Percentiles rank a stretch among this genome's conserved stretches.
Conservation (phyloP, 1,140 invertebrate species). For the Cherax destructor region DNA sequence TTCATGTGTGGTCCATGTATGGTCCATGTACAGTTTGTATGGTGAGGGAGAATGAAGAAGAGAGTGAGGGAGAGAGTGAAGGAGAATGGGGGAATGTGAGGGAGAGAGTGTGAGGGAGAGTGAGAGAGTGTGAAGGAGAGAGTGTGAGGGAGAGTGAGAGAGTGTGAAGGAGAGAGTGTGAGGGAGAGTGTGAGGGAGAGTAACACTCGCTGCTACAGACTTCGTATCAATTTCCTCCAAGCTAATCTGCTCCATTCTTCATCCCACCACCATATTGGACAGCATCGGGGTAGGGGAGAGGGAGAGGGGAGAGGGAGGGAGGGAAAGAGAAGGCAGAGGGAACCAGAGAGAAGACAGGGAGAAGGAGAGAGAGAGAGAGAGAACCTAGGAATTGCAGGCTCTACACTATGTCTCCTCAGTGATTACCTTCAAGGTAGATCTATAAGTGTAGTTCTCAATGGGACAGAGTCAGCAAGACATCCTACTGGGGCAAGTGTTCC, state of each 20-base stretch:
- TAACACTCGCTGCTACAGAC: neutral
- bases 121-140: neutral
- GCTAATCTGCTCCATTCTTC: conserved; percentile 50
- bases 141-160: neutral
- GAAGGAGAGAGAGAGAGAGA: neutral
- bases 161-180: neutral
- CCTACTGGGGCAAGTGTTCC: too few species aligned
- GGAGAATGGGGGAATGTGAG: neutral
- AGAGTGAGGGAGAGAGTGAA: too few species aligned
- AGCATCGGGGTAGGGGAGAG: neutral
- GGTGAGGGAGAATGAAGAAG: neutral
- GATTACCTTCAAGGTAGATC: too few species aligned
- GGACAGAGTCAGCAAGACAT: too few species aligned
- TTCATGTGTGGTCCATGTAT: too few species aligned
- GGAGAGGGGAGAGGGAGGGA: neutral
- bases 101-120: neutral
- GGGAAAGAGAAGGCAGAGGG: neutral
- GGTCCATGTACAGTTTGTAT: too few species aligned
- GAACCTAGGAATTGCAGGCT: neutral
- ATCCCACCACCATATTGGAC: conserved; percentile 46
- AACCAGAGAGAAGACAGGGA: neutral
- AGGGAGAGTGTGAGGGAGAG: neutral
- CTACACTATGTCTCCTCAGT: too few species aligned
- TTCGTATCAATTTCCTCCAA: conserved; percentile 43
- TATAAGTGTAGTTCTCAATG: too few species aligned